Evolutionary conservation across 2,888 invertebrate species (phyloP).

Genomic region (Dendrolimus houi): DNA sequence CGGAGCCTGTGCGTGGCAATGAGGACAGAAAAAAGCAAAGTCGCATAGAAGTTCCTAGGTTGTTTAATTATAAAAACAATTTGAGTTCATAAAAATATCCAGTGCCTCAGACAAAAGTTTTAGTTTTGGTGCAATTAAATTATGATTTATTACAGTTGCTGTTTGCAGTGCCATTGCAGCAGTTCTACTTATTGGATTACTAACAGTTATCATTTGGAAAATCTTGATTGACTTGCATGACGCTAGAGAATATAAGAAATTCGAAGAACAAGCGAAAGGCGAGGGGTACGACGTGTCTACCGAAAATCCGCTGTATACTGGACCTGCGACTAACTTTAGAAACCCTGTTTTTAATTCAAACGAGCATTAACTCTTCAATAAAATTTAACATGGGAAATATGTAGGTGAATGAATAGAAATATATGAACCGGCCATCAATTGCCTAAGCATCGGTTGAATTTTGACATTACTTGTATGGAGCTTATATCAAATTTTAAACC

Average conservation of each 20-base stretch:
- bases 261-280: slow-evolving; percentile 29
- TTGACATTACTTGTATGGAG: too few species aligned
- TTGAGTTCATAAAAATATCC: neutral
- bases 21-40: too few species aligned
- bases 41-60: too few species aligned
- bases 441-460: too few species aligned
- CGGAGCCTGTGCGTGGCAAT: too few species aligned
- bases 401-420: too few species aligned
- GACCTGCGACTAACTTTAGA: slow-evolving; percentile 28
- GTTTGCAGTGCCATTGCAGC: slow-evolving; percentile 38
- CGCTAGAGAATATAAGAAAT: slow-evolving; percentile 45
- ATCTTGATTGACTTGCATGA: slow-evolving; percentile 44
- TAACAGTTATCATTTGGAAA: slow-evolving; percentile 52
- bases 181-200: slow-evolving; percentile 46
- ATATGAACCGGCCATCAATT: too few species aligned
- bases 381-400: too few species aligned
- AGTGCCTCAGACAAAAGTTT: neutral
- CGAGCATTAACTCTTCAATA: neutral
- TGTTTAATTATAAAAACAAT: too few species aligned
- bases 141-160: slow-evolving; percentile 33
- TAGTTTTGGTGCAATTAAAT: neutral
- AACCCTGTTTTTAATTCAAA: slow-evolving; percentile 35
- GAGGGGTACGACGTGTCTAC: slow-evolving; percentile 31
- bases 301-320: slow-evolving; percentile 35
- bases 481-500: too few species aligned